Base-by-base conservation (phyloP, 37 sponge, comb jelly and placozoan genomes). In the Haliclona indistincta region DNA sequence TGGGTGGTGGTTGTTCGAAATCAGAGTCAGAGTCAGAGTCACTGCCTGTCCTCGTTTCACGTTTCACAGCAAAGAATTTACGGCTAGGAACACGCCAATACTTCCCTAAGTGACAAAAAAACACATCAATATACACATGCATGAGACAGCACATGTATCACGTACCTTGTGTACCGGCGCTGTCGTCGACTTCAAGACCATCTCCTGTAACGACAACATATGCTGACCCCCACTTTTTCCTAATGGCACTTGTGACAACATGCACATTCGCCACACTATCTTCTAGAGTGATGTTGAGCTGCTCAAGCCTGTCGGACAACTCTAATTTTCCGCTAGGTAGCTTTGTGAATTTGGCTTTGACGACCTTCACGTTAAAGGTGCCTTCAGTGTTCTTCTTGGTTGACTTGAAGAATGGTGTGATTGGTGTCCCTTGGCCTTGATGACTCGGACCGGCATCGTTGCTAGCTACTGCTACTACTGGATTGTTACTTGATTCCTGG, bases 141-240 rank as follows among this genome's bases (percentile, higher is more conserved):
- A n/a, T 8, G 62, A 19, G 52, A 17, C 25, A 10, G 25, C 23
- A 22, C 25, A 60, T 29, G 8, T 7, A 26, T 26, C 62, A 65
- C 66, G 38, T 4, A 70, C 71, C 53, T 51, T 70, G 71, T 10
- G 71, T 70, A 33, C 71, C 71, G 28, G 71, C 49, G 32, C 53
- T 49, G 34, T 70, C 71, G 8, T 70, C 71, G 2, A 70, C 2
- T 13, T 70, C 35, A 33, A 70, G 38, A 51, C 71, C 71, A 70
- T 70, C 71, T 10, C 20, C 1, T 33, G 71, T 70, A 30, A 70
- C 71, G 1, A 52, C 4, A 49, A 22, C 33, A 70, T 52, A 51
- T 20, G 49, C 71, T 1, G 34, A n/a, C 30, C 54, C 71, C 71
- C 71, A 70, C 37, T 47, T 25, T 15, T 26, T n/a, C 54, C 37